Percentiles rank a stretch among this genome's conserved stretches.
phyloP scores from a whole-genome alignment of 1,140 invertebrate species.

The Drosophila sp. region DNA sequence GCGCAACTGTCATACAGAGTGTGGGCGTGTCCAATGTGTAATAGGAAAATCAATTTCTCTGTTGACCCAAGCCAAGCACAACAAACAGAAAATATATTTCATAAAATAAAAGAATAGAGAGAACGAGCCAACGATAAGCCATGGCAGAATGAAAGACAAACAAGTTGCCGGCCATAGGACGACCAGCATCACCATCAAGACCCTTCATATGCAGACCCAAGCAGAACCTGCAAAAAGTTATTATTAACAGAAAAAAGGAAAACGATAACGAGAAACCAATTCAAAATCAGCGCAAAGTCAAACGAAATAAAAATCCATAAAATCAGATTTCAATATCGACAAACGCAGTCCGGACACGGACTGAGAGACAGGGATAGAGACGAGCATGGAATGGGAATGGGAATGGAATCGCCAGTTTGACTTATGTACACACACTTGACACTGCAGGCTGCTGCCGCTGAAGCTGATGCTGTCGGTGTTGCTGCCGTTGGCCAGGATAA shows the following conservation, averaged over 20 bases:
- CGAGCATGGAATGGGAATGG: neutral
- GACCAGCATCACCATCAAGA: constrained; percentile 18
- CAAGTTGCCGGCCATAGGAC: constrained; percentile 38
- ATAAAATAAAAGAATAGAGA: constrained; percentile 51
- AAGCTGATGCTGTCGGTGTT: no score
- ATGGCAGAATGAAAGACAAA: constrained; percentile 58
- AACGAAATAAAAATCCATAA: constrained; percentile 79
- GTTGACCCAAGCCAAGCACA: constrained; percentile 70
- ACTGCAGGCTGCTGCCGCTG: constrained; percentile 21
- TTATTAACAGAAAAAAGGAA: constrained; percentile 61
- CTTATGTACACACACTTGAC: constrained; percentile 47
- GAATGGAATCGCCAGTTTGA: constrained; percentile 12
- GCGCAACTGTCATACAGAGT: constrained; percentile 21
- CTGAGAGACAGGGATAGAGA: neutral
- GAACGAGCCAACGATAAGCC: constrained; percentile 18
- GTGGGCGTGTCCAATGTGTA: constrained; percentile 16
- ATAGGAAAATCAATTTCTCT: constrained; percentile 73
- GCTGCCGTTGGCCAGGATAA: constrained; percentile 37
- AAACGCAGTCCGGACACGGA: constrained; percentile 49
- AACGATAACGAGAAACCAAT: constrained; percentile 35
- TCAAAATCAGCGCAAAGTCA: constrained; percentile 77
- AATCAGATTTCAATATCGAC: constrained; percentile 79
- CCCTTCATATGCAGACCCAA: constrained; percentile 23
- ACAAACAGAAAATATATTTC: constrained; percentile 53
- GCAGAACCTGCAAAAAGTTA: constrained; percentile 35